phyloP scores from a whole-genome alignment of 2,888 invertebrate species.

The Meghimatium bilineatum region DNA sequence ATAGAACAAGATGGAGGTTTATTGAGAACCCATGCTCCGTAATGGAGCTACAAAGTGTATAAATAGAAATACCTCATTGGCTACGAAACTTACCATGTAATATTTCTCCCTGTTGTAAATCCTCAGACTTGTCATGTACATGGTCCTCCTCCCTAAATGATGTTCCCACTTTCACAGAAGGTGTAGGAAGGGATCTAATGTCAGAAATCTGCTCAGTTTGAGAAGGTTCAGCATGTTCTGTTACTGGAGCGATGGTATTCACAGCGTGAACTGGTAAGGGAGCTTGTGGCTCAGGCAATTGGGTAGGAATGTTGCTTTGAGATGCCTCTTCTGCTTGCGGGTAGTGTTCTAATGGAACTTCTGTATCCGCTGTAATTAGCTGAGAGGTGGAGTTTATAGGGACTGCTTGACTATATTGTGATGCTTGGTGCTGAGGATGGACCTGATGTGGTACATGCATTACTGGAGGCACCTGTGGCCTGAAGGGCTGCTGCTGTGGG shows the following conservation, averaged over 20 bases:
- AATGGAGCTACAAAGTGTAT: too few relatives aligned
- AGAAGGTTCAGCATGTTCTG: background rate
- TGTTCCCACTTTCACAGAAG: background rate
- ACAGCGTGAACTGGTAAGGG: background rate
- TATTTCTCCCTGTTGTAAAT: background rate
- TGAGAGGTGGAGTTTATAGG: background rate
- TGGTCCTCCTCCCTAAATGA: background rate
- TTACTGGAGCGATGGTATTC: slow-evolving; percentile 16
- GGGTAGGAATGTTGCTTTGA: slow-evolving; percentile 32
- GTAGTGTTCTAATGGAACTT: background rate
- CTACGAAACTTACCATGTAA: background rate
- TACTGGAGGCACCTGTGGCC: slow-evolving; percentile 11
- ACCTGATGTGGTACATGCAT: background rate
- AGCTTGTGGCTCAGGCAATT: background rate
- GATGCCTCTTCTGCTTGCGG: background rate
- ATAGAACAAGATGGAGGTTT: background rate
- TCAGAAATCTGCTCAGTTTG: slow-evolving; percentile 2
- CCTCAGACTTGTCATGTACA: slow-evolving; percentile 4
- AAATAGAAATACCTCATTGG: background rate
- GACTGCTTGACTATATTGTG: background rate
- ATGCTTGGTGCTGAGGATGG: slow-evolving; percentile 20
- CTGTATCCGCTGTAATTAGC: background rate
- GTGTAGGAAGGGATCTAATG: background rate
- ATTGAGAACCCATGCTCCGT: background rate
- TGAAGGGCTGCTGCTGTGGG: slow-evolving; percentile 22